phyloP scores from a whole-genome alignment of 2,113 vertebrate genomes.

The Poicephalus gulielmi region DNA sequence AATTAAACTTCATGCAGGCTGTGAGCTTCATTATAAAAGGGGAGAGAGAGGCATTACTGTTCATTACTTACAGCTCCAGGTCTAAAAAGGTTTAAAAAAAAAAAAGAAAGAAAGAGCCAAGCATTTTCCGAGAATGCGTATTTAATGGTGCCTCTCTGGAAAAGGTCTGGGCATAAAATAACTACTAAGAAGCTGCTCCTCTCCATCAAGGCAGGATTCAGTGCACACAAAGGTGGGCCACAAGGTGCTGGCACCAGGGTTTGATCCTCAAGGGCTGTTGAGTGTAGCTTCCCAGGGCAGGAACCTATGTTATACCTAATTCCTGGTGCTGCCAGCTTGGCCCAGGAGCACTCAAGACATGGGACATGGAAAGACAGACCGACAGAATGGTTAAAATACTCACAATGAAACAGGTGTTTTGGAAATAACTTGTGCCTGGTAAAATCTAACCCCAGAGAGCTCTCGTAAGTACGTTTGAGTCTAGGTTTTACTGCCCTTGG shows the following conservation, averaged over 20 bases:
- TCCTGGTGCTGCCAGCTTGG: background rate
- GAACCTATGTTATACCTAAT: background rate
- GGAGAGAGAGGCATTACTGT: background rate
- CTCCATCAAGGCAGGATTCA: background rate
- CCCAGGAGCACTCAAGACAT: background rate
- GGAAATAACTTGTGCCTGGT: background rate
- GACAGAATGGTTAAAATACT: background rate
- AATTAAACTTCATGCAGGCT: background rate
- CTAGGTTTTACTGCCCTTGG: background rate
- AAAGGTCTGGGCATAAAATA: background rate
- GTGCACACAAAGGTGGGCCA: background rate
- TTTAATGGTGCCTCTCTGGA: background rate
- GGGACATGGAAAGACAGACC: accelerated
- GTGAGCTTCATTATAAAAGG: background rate
- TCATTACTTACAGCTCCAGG: background rate
- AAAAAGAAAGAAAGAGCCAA: accelerated
- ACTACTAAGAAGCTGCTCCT: background rate
- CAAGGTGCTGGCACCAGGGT: background rate
- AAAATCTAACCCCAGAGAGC: background rate
- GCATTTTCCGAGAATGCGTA: background rate
- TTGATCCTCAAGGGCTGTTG: background rate
- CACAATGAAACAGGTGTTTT: background rate
- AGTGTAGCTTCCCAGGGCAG: background rate
- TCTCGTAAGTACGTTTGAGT: background rate
- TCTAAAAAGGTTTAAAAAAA: background rate